A percentile compares a stretch with the other conserved stretches of the same genome.
Conservation (phyloP, 2,888 invertebrate genomes). For the Pegoplata infirma region DNA sequence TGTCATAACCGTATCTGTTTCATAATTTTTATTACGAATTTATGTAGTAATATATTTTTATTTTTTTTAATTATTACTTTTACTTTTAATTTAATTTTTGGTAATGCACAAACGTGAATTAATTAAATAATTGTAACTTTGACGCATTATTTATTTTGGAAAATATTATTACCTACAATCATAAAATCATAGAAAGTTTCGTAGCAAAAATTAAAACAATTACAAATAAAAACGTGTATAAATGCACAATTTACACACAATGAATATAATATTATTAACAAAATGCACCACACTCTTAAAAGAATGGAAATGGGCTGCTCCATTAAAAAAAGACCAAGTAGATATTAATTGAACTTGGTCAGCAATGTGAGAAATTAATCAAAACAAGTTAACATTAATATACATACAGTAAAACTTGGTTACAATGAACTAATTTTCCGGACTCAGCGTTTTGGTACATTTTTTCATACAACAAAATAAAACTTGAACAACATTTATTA, state of each 20-base stretch:
- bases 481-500: no score
- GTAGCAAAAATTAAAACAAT: conserved; percentile 11
- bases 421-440: no score
- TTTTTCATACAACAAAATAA: no score
- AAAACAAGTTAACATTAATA: background rate
- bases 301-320: background rate
- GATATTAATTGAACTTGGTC: conserved; percentile 6
- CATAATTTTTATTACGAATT: no score
- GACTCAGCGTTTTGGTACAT: no score
- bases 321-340: background rate
- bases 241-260: background rate
- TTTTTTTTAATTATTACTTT: conserved; percentile 11
- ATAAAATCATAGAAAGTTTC: conserved; percentile 12
- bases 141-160: background rate
- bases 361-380: background rate
- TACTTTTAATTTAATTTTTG: conserved; percentile 29
- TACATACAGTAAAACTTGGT: background rate
- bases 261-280: background rate
- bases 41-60: background rate
- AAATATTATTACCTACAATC: background rate
- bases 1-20: background rate
- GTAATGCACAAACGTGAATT: conserved; percentile 34
- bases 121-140: conserved; percentile 12
- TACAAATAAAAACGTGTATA: conserved; percentile 22
- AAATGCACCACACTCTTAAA: conserved; percentile 18